Evolutionary conservation across 2,888 invertebrate genomes (phyloP).

Genomic region (Rhagonycha lutea): DNA sequence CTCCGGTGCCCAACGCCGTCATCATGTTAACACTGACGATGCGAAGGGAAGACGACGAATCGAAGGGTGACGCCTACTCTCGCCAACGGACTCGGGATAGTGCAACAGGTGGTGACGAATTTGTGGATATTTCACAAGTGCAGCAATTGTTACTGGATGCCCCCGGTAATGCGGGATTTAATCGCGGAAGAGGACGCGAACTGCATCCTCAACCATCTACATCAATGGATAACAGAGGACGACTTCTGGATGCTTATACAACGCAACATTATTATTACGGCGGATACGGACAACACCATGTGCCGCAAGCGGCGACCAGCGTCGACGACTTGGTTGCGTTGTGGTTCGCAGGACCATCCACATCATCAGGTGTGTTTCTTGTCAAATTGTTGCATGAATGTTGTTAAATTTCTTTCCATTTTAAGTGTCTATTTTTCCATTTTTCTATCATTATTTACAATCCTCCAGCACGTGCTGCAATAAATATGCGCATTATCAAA

Average conservation of each 20-base stretch:
- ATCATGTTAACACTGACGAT: slow-evolving; percentile 66
- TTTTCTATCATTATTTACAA: not conserved
- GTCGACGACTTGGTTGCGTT: slow-evolving; percentile 78
- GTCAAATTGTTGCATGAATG: slow-evolving; percentile 17
- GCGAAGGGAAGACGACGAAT: slow-evolving; percentile 72
- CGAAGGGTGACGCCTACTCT: slow-evolving; percentile 50
- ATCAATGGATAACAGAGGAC: slow-evolving; percentile 33
- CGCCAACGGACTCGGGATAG: slow-evolving; percentile 41
- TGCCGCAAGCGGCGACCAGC: slow-evolving; percentile 55
- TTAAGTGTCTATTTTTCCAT: not conserved
- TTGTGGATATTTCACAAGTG: slow-evolving; percentile 83
- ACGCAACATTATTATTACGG: slow-evolving; percentile 45
- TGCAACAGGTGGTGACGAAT: slow-evolving; percentile 62
- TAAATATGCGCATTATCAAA: not conserved
- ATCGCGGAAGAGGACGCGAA: slow-evolving; percentile 39
- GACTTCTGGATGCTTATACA: slow-evolving; percentile 50
- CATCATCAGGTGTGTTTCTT: slow-evolving; percentile 48
- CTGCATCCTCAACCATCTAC: slow-evolving; percentile 26
- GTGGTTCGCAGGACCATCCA: slow-evolving; percentile 68
- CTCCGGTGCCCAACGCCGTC: slow-evolving; percentile 62
- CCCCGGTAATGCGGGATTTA: slow-evolving; percentile 45
- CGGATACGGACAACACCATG: slow-evolving; percentile 39
- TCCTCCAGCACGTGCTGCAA: not conserved
- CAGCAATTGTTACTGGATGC: slow-evolving; percentile 71
- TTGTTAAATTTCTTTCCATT: not conserved